Evolutionary conservation across 1,140 invertebrate genomes (phyloP).

Genomic region (Danaus plexippus): DNA sequence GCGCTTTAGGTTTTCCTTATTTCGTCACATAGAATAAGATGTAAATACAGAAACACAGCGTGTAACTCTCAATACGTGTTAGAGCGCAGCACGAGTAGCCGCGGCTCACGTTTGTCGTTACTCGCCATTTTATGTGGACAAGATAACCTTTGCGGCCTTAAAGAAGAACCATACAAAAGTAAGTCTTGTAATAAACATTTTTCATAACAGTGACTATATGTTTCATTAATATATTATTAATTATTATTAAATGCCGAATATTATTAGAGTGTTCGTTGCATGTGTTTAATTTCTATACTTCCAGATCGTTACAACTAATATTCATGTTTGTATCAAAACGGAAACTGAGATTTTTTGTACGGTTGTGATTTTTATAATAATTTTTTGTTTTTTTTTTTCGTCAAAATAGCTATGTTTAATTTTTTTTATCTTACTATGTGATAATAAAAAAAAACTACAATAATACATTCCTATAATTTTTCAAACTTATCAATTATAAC

Average conservation of each 20-base stretch:
- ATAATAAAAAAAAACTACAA: too few relatives aligned
- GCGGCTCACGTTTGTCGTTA: constrained; percentile 33
- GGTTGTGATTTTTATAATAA: too few relatives aligned
- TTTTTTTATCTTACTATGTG: too few relatives aligned
- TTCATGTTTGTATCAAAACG: too few relatives aligned
- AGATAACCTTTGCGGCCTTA: constrained; percentile 13
- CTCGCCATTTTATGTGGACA: constrained; percentile 32
- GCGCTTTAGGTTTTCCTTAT: constrained; percentile 24
- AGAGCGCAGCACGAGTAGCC: constrained; percentile 31
- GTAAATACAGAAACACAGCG: constrained; percentile 12
- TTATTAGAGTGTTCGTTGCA: neutral
- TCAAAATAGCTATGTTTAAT: too few relatives aligned
- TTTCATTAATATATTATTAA: constrained; percentile 1
- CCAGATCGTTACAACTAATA: neutral
- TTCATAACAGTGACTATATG: neutral
- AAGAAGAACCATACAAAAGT: constrained; percentile 34
- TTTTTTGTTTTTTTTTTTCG: too few relatives aligned
- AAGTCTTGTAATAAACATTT: constrained; percentile 19
- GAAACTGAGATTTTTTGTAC: too few relatives aligned
- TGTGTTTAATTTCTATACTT: neutral
- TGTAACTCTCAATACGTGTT: constrained; percentile 34
- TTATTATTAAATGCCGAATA: constrained; percentile 3
- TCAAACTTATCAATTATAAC: too few relatives aligned
- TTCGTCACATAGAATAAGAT: constrained; percentile 20
- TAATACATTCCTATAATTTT: too few relatives aligned